phyloP scores from a whole-genome alignment of 2,888 invertebrate genomes.

The Apamea monoglypha region DNA sequence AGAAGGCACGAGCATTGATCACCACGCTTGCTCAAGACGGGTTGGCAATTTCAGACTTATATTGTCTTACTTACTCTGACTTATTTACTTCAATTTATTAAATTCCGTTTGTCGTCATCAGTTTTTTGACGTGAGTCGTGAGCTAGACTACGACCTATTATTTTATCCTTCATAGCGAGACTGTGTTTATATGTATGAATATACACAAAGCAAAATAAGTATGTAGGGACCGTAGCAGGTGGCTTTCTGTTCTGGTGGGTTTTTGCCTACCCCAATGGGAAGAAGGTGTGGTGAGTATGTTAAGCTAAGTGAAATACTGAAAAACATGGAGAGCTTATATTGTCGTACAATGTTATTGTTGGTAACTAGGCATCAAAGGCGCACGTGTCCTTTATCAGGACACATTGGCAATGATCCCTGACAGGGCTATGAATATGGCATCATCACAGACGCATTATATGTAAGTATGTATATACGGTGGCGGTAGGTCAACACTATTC shows the following conservation, averaged over 20 bases:
- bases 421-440: neutral
- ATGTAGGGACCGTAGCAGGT: neutral
- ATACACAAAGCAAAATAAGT: neutral
- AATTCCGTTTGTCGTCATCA: neutral
- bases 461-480: neutral
- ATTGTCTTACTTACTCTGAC: neutral
- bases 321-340: neutral
- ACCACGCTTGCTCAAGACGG: neutral
- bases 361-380: neutral
- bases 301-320: neutral
- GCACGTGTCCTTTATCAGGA: constrained; percentile 5
- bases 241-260: neutral
- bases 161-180: neutral
- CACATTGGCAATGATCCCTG: constrained; percentile 28
- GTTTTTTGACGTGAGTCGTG: neutral
- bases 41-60: neutral
- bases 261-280: neutral
- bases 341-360: neutral
- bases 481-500: neutral
- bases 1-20: neutral
- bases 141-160: neutral
- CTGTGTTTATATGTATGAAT: neutral
- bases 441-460: constrained; percentile 27
- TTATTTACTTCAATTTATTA: neutral
- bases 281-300: neutral